Base-by-base conservation (phyloP, 1,140 invertebrate species). In the Ruditapes philippinarum region DNA sequence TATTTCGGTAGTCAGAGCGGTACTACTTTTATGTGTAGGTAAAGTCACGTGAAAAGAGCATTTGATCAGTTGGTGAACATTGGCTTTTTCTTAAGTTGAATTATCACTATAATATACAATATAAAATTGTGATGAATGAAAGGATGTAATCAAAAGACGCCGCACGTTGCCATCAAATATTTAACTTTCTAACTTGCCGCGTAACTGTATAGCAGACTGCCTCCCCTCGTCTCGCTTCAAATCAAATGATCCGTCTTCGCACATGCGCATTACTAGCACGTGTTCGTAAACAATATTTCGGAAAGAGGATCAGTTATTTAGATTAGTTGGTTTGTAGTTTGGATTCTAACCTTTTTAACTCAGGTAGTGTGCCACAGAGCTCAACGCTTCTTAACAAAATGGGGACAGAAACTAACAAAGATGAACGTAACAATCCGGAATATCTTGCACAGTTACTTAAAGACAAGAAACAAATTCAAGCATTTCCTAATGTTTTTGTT, bases 361-460 rank as follows among this genome's bases (percentile, higher is more conserved):
- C 92, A 92, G 90, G 91, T 94, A 94, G 92, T 91, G 87, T 91
- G 91, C 90, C 90, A 89, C 91, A 90, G 90, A 89, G 89, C 90
- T 92, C 82, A 93, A 91, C 90, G 90, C 91, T 91, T 93, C 91
- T 89, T 90, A 81, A 87, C 93, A 95, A 94, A 91, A 95, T 95
- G 95, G 95, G 95, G 90, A 95, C 95, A 92, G 95, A 95, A 93
- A 94, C 93, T 94, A 94, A 95, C 92, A 95, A 93, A 93, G 94
- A 95, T 88, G 94, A 95, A 54, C 94, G 94, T 93, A 95, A 93
- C 92, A 94, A 94, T 79, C 94, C 99, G 96, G 99, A 99, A 97
- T 99, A 99, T 97, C 97, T 99, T 97, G 99, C 99, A 96, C 99
- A 99, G 97, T 97, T 99, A 96, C 97, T 99, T 95, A 99, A 99